phyloP scores from a whole-genome alignment of 2,113 vertebrate genomes.

The Nematolebias whitei region DNA sequence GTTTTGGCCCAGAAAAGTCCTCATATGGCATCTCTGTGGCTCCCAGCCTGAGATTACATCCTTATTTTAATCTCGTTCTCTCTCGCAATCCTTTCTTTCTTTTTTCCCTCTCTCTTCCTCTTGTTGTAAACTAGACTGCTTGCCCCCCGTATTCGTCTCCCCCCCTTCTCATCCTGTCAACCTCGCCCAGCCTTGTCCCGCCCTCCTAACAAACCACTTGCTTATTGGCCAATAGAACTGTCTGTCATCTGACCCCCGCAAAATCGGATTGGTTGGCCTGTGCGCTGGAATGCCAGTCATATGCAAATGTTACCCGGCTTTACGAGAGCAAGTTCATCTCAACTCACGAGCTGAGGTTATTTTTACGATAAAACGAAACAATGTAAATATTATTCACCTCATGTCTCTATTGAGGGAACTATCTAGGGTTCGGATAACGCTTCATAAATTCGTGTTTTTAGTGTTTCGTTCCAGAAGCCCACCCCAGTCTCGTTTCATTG shows the following conservation, averaged over 20 bases:
- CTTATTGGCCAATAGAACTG: slow-evolving; percentile 62
- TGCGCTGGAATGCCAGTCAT: slow-evolving; percentile 86
- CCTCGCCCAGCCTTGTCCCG: slow-evolving; percentile 82
- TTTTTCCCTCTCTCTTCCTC: slow-evolving; percentile 76
- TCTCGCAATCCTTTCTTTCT: slow-evolving; percentile 60
- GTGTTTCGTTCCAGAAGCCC: slow-evolving; percentile 37
- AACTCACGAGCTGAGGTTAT: slow-evolving; percentile 7
- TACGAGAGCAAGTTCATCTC: slow-evolving; percentile 6
- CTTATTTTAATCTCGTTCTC: slow-evolving; percentile 46
- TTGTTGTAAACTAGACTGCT: slow-evolving; percentile 81
- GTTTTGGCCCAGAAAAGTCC: slow-evolving; percentile 53
- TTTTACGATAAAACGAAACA: neutral
- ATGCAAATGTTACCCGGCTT: slow-evolving; percentile 75
- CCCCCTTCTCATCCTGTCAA: slow-evolving; percentile 76
- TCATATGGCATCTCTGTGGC: slow-evolving; percentile 48
- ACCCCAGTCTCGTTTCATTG: slow-evolving; percentile 52
- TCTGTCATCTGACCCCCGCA: slow-evolving; percentile 58
- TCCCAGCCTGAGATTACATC: slow-evolving; percentile 40
- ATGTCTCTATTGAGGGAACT: neutral
- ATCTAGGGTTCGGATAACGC: neutral
- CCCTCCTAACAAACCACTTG: slow-evolving; percentile 15
- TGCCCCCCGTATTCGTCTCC: slow-evolving; percentile 50
- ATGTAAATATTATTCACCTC: neutral
- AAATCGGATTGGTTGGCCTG: slow-evolving; percentile 62
- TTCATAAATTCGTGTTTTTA: slow-evolving; percentile 17